Evolutionary conservation across 2,888 invertebrate species (phyloP), one percentile per base, ranked within the genome.

Genomic region (Ephialtes manifestator): DNA sequence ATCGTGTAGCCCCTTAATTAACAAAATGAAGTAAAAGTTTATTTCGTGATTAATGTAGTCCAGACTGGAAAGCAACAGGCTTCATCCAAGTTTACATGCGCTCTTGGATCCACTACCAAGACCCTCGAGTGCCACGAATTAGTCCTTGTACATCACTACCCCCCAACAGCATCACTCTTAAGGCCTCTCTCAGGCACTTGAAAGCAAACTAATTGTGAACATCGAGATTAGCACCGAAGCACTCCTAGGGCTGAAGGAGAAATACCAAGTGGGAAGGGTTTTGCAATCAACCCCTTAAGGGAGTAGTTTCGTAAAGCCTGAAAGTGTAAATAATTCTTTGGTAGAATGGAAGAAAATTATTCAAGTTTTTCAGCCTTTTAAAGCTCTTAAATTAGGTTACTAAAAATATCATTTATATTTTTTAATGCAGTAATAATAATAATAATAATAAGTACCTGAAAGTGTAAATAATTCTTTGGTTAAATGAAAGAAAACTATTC

Each of bases 181-280:
- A 70, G 67, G 68, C 55, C 58, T 43, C 46, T 43, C 28, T 31
- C 43, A 53, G 31, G 53, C 51, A 63, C 70, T 55, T 76, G 46
- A 76, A 71, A 31, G 63, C 43, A 63, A 82, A 77, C 55, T 76
- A 71, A 77, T 71, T 35, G 55, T 71, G 70, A 76, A 55, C 39
- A 77, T 71, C 77, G 77, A 65, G 65, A 65, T 77, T 65, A 65
- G 24, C 31, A 31, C n/a, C 35, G 28, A 65, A 46, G 46, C 46
- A 55, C n/a, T 65, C 35, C 35, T 24, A 75, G 18, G 60, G 53
- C 39, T 11, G 24, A 51, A 15, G 76, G 18, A 39, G 18, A 39
- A 51, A 53, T n/a, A 10, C 28, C 28, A 24, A 43, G 51, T 53
- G 31, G n/a, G 4, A 67, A 18, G 67, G 39, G 39, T 39, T 77